Evolutionary conservation across 1,140 invertebrate genomes (phyloP), one percentile per base, ranked within the genome.

Genomic region (Zaprionus lachaisei): DNA sequence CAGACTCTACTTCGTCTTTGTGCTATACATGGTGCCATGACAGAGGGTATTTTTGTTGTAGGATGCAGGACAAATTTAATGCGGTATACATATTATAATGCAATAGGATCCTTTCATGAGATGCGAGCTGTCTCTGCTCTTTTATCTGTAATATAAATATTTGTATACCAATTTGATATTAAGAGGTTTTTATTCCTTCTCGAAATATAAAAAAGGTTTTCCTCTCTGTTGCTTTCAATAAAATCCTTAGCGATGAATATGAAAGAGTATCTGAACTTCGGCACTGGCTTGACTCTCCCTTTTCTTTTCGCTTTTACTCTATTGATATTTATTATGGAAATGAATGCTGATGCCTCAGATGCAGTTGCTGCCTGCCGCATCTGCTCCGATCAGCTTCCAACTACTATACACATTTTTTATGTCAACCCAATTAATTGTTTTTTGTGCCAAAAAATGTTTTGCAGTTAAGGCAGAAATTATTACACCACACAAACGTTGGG

Each of bases 281-380:
- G 17, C 47, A 11, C 9, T 22, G 11, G 0, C 22, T 5, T 12
- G n/a, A n/a, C 4, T 22, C 4, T 14, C 41, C 3, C 20, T 57
- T 15, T 60, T 31, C 44, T 72, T 74, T 72, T 69, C 57, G 5
- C 44, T 26, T 70, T 66, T 64, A 31, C 70, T 44, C 65, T 83
- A 79, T 77, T 89, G 81, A 90, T 86, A 89, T 90, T 79, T 77
- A 85, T 91, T 90, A 90, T 89, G 85, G 76, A 89, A 86, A 90
- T 85, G 76, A 82, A 85, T 91, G 84, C 85, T 85, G 84, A 81
- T 89, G 77, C 68, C 61, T 84, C 80, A 72, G 69, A 64, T 79
- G 58, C 60, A 17, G 37, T 49, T 26, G 26, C 54, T 6, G 54
- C 2, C 24, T n/a, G 14, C 14, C 47, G 12, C 37, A 37, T 26